phyloP scores from a whole-genome alignment of 2,888 invertebrate species.

The Blera fallax region DNA sequence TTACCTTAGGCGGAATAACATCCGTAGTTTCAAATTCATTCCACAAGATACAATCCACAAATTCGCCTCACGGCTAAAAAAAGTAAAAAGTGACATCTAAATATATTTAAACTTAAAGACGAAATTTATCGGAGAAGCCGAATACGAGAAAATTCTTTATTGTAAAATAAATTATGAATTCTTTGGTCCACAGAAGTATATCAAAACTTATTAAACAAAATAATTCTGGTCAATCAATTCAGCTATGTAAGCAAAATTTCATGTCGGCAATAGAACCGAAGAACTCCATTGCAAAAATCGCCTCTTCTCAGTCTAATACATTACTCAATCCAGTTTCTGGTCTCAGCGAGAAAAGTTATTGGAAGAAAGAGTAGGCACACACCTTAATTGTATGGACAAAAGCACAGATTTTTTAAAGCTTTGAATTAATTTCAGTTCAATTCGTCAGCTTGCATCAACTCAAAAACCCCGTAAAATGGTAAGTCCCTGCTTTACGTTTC shows the following conservation, averaged over 20 bases:
- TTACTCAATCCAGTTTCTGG: slow-evolving; percentile 14
- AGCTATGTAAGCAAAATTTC: neutral
- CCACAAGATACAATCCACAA: slow-evolving; percentile 12
- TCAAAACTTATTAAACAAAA: neutral
- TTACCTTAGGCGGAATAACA: too few relatives aligned
- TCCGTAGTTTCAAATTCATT: neutral
- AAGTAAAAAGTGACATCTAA: slow-evolving; percentile 35
- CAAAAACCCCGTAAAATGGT: slow-evolving; percentile 61
- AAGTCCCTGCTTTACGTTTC: slow-evolving; percentile 11
- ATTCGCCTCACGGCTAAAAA: neutral
- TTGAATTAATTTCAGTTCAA: slow-evolving; percentile 45
- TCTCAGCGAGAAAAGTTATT: slow-evolving; percentile 26
- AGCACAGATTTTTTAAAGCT: slow-evolving; percentile 40
- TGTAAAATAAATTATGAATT: slow-evolving; percentile 7
- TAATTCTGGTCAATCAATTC: neutral
- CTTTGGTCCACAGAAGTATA: neutral
- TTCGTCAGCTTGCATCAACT: slow-evolving; percentile 37
- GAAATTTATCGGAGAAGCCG: neutral
- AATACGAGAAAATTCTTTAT: neutral
- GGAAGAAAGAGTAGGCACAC: slow-evolving; percentile 50
- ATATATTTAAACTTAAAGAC: neutral
- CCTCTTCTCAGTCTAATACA: neutral
- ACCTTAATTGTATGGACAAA: neutral
- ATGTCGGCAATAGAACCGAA: neutral
- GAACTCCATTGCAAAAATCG: slow-evolving; percentile 24